phyloP scores from a whole-genome alignment of 1,140 invertebrate species.

The Pinna nobilis region DNA sequence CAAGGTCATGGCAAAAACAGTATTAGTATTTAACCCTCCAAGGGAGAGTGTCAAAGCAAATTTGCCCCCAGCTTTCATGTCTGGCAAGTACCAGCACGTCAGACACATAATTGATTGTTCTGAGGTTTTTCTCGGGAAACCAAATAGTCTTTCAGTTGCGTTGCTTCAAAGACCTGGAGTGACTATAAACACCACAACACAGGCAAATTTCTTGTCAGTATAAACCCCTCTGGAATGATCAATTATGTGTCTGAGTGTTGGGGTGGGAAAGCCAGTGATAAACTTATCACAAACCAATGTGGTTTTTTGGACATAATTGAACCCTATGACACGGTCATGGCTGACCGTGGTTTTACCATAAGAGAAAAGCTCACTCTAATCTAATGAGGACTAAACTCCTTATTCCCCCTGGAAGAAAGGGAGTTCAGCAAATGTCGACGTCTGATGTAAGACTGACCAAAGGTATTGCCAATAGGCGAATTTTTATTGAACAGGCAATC shows the following conservation, averaged over 20 bases:
- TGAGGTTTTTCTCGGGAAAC: conserved; percentile 23
- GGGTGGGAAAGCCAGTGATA: conserved; percentile 70
- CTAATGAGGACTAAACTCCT: not conserved
- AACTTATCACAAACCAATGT: conserved; percentile 66
- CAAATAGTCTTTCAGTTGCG: not conserved
- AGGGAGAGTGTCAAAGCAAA: conserved; percentile 22
- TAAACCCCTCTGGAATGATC: conserved; percentile 71
- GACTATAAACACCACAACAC: conserved; percentile 36
- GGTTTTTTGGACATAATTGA: conserved; percentile 71
- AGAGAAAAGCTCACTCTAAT: conserved; percentile 9
- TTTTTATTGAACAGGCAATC: conserved; percentile 27
- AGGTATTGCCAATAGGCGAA: conserved; percentile 25
- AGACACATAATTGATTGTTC: conserved; percentile 26
- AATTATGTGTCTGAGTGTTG: conserved; percentile 69
- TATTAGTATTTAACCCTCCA: conserved; percentile 27
- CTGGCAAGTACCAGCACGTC: conserved; percentile 5
- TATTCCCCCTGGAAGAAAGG: conserved; percentile 6
- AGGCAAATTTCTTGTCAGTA: conserved; percentile 60
- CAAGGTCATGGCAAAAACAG: not conserved
- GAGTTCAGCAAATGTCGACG: conserved; percentile 18
- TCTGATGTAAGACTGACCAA: conserved; percentile 14
- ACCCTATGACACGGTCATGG: conserved; percentile 70
- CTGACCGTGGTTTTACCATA: conserved; percentile 72
- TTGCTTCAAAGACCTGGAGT: not conserved
- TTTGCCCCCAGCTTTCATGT: conserved; percentile 17